Percentiles rank a stretch among this genome's conserved stretches.
These are phyloP conservation scores for Epinephelus moara DNA, from an alignment of 2,113 vertebrate species.

Conservation along the genomic window DNA sequence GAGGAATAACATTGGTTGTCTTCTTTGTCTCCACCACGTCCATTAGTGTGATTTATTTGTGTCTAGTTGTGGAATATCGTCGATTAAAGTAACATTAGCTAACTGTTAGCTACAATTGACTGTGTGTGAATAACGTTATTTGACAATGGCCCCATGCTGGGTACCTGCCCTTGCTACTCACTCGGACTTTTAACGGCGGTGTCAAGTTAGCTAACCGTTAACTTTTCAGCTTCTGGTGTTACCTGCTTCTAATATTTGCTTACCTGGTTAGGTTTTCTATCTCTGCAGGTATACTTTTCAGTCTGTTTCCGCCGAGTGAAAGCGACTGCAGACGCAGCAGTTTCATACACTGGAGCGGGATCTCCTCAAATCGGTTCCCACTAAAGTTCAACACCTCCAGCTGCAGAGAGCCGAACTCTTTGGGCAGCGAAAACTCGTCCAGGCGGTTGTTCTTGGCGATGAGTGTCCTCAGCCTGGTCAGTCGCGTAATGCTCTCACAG, in stretches of 20 bases:
- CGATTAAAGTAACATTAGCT: neutral
- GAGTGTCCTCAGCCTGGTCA: constrained; percentile 89
- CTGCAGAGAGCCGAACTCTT: constrained; percentile 88
- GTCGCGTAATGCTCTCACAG: constrained; percentile 87
- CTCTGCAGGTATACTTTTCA: constrained; percentile 92
- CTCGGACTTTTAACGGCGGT: neutral
- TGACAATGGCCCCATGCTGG: neutral
- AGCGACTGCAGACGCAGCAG: constrained; percentile 92
- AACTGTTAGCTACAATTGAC: neutral
- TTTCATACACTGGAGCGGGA: constrained; percentile 88
- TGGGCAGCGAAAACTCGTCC: constrained; percentile 91
- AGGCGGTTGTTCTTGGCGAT: constrained; percentile 97
- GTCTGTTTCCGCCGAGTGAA: constrained; percentile 95
- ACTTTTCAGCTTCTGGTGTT: too few relatives aligned
- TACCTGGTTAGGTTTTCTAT: constrained; percentile 93
- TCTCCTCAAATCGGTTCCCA: constrained; percentile 93
- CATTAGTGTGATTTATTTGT: neutral
- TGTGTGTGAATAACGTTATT: neutral
- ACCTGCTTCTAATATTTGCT: neutral
- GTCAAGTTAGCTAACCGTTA: neutral
- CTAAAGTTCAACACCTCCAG: constrained; percentile 95
- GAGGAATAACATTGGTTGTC: too few relatives aligned
- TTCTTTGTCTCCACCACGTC: neutral
- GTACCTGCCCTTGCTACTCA: neutral
- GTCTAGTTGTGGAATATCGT: neutral